Evolutionary conservation across 2,797 vertebrate species (phyloP).

Genomic region (Phoxinus dragarum): DNA sequence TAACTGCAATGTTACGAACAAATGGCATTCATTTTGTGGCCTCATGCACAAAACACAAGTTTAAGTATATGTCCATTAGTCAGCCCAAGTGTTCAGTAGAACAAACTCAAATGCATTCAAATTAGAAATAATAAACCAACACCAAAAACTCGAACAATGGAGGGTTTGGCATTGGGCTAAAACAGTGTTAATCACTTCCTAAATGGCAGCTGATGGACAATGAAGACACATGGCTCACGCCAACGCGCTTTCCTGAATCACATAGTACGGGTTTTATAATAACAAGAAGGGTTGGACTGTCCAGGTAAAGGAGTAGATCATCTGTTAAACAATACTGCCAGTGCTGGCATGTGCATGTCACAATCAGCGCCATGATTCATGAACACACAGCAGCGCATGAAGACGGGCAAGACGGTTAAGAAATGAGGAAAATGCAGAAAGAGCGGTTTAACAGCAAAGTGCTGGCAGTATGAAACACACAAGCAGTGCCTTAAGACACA

Average conservation of each 20-base stretch:
- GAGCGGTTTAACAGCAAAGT: neutral
- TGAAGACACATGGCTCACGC: slow-evolving; percentile 10
- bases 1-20: neutral
- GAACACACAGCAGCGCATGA: neutral
- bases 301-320: neutral
- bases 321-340: slow-evolving; percentile 49
- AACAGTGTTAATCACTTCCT: neutral
- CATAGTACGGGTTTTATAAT: neutral
- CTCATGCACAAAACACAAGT: slow-evolving; percentile 34
- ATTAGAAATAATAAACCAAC: neutral
- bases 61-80: neutral
- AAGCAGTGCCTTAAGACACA: neutral
- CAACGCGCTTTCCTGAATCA: neutral
- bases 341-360: neutral
- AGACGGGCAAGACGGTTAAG: neutral
- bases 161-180: neutral
- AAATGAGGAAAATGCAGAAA: slow-evolving; percentile 39
- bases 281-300: neutral
- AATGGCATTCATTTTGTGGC: slow-evolving; percentile 28
- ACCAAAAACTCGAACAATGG: neutral
- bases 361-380: neutral
- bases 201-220: slow-evolving; percentile 24
- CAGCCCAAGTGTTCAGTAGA: slow-evolving; percentile 2
- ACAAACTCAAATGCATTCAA: neutral
- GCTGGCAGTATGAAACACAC: neutral